phyloP scores from a whole-genome alignment of 2,113 vertebrate genomes.

The Tragelaphus strepsiceros region DNA sequence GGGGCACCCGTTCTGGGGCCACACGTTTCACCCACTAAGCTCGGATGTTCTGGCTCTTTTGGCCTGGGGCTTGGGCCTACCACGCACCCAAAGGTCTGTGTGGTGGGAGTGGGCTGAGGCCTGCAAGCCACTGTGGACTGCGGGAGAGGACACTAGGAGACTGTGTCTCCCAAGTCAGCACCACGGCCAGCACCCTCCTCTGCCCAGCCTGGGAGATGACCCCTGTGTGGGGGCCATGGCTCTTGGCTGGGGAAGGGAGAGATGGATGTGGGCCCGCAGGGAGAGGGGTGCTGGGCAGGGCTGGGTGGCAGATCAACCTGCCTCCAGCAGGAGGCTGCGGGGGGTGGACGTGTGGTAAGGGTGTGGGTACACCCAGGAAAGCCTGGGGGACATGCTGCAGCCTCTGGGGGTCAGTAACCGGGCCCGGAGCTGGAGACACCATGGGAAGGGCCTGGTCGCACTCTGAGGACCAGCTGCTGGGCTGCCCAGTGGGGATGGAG shows the following conservation, averaged over 20 bases:
- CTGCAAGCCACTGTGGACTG: background rate
- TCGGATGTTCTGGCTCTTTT: background rate
- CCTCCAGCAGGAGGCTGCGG: background rate
- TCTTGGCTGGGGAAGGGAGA: background rate
- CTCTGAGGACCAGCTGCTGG: background rate
- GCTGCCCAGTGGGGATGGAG: background rate
- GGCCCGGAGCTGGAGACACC: background rate
- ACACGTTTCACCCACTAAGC: background rate
- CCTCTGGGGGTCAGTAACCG: background rate
- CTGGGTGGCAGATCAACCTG: background rate
- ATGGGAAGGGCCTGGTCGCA: background rate
- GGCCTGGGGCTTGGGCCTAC: background rate
- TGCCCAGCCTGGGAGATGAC: background rate
- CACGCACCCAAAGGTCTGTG: background rate
- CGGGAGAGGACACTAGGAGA: background rate
- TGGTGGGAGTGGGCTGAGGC: background rate
- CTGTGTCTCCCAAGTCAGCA: background rate
- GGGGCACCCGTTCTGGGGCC: background rate
- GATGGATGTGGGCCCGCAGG: background rate
- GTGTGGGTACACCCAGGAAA: background rate
- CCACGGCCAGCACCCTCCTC: background rate
- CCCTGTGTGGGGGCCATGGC: background rate
- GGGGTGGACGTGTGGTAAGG: background rate
- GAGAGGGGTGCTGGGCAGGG: background rate
- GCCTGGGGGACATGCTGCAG: background rate